Percentiles rank a stretch among this genome's conserved stretches.
Conservation (phyloP, 2,888 invertebrate species). For the Synergus umbraculus region DNA sequence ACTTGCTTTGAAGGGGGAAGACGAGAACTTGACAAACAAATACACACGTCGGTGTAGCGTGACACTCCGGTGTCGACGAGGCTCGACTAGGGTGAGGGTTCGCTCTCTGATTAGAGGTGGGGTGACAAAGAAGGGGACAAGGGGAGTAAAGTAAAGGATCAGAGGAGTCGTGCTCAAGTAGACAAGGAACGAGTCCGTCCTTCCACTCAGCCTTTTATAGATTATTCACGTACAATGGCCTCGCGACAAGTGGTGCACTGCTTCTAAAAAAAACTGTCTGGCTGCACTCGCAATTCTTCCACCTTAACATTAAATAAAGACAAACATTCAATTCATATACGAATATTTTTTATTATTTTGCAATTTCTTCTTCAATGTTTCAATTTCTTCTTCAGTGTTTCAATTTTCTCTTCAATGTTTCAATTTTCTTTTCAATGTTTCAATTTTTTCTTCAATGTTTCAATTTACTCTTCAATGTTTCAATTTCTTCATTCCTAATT, state of each 20-base stretch:
- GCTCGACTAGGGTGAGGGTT: constrained; percentile 55
- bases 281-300: not conserved
- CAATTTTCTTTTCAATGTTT: too few species aligned
- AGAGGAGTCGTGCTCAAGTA: constrained; percentile 76
- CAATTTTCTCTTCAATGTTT: not conserved
- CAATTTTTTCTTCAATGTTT: not conserved
- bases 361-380: not conserved
- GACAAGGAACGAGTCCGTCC: constrained; percentile 75
- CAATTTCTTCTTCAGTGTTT: not conserved
- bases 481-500: not conserved
- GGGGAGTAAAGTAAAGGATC: constrained; percentile 72
- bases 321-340: not conserved
- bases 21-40: constrained; percentile 71
- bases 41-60: constrained; percentile 70
- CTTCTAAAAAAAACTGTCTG: not conserved
- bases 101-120: constrained; percentile 49
- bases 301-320: not conserved
- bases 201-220: constrained; percentile 76
- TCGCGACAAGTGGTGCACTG: constrained; percentile 69
- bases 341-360: not conserved
- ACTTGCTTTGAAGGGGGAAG: constrained; percentile 55
- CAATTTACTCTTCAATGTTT: not conserved
- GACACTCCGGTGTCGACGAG: constrained; percentile 63
- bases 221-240: constrained; percentile 75
- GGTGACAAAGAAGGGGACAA: constrained; percentile 46